Percentiles rank a stretch among this genome's conserved stretches.
Evolutionary conservation across 2,113 vertebrate genomes (phyloP).

Genomic region (Dromas ardeola): DNA sequence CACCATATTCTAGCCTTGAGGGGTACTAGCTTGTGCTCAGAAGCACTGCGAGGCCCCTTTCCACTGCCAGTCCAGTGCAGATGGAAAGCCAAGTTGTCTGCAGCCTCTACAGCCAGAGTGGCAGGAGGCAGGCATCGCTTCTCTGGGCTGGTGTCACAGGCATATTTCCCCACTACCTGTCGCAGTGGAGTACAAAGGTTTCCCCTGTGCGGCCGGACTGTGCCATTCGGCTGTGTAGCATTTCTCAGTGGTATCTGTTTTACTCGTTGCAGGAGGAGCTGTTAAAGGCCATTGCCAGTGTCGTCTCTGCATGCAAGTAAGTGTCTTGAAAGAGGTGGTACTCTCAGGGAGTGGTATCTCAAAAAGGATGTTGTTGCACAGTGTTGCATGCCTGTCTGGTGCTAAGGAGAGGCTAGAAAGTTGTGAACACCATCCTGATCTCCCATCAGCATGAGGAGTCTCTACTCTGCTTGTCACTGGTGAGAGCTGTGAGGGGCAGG

Average conservation of each 20-base stretch:
- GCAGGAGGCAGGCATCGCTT: background rate
- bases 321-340: background rate
- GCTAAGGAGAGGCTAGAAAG: background rate
- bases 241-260: background rate
- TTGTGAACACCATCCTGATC: background rate
- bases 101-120: background rate
- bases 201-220: rapidly evolving
- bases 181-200: rapidly evolving
- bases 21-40: background rate
- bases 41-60: background rate
- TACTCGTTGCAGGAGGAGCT: conserved; percentile 87
- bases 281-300: conserved; percentile 90
- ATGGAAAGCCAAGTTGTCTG: background rate
- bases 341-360: background rate
- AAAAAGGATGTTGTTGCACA: background rate
- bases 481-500: background rate
- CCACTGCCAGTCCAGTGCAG: background rate
- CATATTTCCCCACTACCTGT: background rate
- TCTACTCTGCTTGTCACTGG: background rate
- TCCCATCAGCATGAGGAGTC: background rate
- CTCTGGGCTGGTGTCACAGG: background rate
- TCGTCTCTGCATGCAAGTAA: conserved; percentile 89
- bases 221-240: background rate
- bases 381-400: background rate
- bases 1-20: background rate